These are phyloP conservation scores for Cyprinus carpio DNA, from an alignment of 2,113 vertebrate species.

Conservation along the genomic window DNA sequence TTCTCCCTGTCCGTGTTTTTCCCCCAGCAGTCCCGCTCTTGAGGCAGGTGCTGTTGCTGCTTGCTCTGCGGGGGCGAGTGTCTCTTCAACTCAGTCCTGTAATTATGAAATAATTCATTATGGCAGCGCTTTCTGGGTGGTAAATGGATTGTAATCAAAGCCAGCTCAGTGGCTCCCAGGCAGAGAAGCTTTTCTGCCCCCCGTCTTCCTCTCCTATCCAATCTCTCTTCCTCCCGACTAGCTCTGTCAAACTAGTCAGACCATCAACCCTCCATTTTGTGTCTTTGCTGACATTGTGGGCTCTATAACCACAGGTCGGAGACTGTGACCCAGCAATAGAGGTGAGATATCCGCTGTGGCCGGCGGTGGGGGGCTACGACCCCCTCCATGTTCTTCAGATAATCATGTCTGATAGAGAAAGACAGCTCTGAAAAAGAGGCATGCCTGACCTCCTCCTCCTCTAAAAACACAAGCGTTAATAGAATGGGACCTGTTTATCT, in stretches of 20 bases:
- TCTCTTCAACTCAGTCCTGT: slow-evolving; percentile 41
- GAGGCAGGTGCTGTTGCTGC: slow-evolving; percentile 35
- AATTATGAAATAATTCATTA: slow-evolving; percentile 57
- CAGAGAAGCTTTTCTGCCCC: not conserved
- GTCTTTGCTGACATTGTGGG: not conserved
- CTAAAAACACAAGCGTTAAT: slow-evolving; percentile 43
- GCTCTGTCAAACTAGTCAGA: not conserved
- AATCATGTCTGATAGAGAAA: slow-evolving; percentile 16
- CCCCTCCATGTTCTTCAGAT: not conserved
- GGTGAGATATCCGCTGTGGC: not conserved
- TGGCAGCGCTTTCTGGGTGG: slow-evolving; percentile 41
- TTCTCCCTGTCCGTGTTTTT: not conserved
- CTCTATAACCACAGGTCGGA: not conserved
- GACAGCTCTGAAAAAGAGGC: slow-evolving; percentile 13
- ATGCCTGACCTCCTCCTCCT: slow-evolving; percentile 31
- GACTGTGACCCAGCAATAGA: not conserved
- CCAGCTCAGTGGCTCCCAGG: slow-evolving; percentile 21
- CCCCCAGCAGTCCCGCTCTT: not conserved
- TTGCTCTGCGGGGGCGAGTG: slow-evolving; percentile 33
- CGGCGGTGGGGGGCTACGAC: not conserved
- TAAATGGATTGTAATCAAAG: slow-evolving; percentile 52
- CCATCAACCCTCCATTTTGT: not conserved
- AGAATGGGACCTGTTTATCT: slow-evolving; percentile 47
- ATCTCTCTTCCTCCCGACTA: not conserved
- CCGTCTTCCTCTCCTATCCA: slow-evolving; percentile 14